Percentiles rank a stretch among this genome's conserved stretches.
phyloP scores from a whole-genome alignment of 92 coral and sea anemone species.

The Zoanthus solanderi region DNA sequence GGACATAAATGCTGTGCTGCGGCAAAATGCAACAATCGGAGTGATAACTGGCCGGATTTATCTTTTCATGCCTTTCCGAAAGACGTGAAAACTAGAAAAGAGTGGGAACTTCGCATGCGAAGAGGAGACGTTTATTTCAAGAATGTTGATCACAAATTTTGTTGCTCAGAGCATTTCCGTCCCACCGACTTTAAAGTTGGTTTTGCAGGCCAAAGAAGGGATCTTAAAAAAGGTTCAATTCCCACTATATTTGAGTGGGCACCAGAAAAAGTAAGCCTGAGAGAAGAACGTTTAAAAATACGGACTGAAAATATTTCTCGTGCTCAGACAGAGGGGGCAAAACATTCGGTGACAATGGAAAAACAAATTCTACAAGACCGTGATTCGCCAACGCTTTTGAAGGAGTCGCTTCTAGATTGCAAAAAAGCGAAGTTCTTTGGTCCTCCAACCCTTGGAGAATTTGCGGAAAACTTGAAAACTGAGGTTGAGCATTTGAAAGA shows the following conservation, averaged over 20 bases:
- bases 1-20: constrained; percentile 71
- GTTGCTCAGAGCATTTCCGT: constrained; percentile 72
- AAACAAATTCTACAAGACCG: constrained; percentile 1
- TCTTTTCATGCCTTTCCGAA: constrained; percentile 64
- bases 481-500: constrained; percentile 46
- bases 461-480: constrained; percentile 43
- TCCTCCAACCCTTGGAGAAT: constrained; percentile 57
- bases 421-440: constrained; percentile 29
- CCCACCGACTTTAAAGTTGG: constrained; percentile 69
- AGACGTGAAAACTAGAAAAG: constrained; percentile 20
- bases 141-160: constrained; percentile 58
- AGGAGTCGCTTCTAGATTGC: constrained; percentile 29
- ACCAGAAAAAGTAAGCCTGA: constrained; percentile 30
- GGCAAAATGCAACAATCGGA: constrained; percentile 59
- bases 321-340: constrained; percentile 21
- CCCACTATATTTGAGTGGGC: constrained; percentile 69
- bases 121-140: constrained; percentile 60
- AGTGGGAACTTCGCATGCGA: constrained; percentile 70
- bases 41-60: constrained; percentile 66
- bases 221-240: constrained; percentile 56
- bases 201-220: constrained; percentile 71
- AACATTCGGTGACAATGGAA: constrained; percentile 28
- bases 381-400: constrained; percentile 21
- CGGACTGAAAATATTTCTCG: constrained; percentile 32
- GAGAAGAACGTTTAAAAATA: constrained; percentile 61